These are phyloP conservation scores for Synanthedon vespiformis DNA, from an alignment of 2,888 invertebrate genomes.

Conservation along the genomic window DNA sequence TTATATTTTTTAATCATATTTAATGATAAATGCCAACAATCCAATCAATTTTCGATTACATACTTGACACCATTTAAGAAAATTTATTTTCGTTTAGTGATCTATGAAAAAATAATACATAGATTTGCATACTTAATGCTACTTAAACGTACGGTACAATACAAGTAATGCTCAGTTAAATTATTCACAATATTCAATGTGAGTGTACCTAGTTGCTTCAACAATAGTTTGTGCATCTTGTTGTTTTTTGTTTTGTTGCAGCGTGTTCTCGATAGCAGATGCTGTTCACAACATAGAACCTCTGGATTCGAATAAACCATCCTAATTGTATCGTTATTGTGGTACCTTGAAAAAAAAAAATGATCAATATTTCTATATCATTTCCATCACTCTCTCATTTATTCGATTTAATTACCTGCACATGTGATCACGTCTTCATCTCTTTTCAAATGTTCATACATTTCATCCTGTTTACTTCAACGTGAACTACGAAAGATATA, in stretches of 20 bases:
- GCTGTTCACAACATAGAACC: constrained; percentile 45
- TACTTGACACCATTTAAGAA: no score
- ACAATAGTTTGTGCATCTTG: constrained; percentile 58
- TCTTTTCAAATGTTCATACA: background rate
- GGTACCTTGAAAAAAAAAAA: background rate
- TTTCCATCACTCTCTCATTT: background rate
- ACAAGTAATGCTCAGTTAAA: background rate
- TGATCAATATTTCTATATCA: background rate
- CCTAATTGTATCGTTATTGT: constrained; percentile 13
- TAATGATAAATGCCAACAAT: no score
- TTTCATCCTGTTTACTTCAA: background rate
- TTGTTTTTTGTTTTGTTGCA: constrained; percentile 62
- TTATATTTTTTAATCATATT: no score
- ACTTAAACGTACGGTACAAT: no score
- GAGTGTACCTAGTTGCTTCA: constrained; percentile 28
- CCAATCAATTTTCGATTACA: no score
- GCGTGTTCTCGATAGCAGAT: constrained; percentile 49
- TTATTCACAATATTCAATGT: background rate
- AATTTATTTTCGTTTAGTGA: no score
- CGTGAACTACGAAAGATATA: background rate
- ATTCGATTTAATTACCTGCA: background rate
- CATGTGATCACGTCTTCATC: background rate
- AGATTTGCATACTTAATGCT: no score
- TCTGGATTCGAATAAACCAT: constrained; percentile 40
- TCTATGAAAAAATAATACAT: no score